Evolutionary conservation across 2,797 vertebrate species (phyloP), one percentile per base, ranked within the genome.

Genomic region (Girardinus metallicus): DNA sequence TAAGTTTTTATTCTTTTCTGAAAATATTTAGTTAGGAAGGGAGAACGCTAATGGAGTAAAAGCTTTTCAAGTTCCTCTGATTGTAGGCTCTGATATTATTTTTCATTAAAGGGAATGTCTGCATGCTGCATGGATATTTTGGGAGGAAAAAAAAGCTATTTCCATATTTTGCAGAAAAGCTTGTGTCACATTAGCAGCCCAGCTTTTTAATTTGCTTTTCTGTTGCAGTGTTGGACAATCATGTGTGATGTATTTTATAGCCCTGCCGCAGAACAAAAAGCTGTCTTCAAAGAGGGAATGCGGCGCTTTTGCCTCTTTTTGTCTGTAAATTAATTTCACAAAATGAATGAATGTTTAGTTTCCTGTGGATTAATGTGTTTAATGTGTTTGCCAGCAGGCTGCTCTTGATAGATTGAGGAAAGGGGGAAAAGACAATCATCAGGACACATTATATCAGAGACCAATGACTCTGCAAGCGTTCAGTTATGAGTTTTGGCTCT

Each of bases 161-260:
- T 78, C 47, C 80, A 72, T 66, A 47, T 83, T 80, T 83, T 49
- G 29, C 7, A 2, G 70, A 23, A 68, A 26, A 26, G 79, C 74
- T 82, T 36, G 0, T n/a, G 71, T 60, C 78, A 41, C 68, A 47
- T 16, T 68, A 83, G 79, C 68, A 11, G 29, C 34, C 1, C 55
- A 55, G 76, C 82, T 77, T 75, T 83, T 55, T 72, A 77, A 80
- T 79, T 73, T 4, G 9, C 62, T 80, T 46, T 47, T 74, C 43
- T 1, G 43, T 21, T 76, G 85, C 88, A 78, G 89, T 87, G 82
- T 91, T 89, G 92, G 91, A 93, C 92, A 88, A 90, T 93, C 93
- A 87, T 73, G 10, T 70, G 34, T 23, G 31, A 78, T 66, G 77
- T 71, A 39, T 80, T 89, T 85, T 75, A 78, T n/a, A 66, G 9